These are phyloP conservation scores for Nasonia longicornis DNA, from an alignment of 1,140 invertebrate species.

Conservation along the genomic window DNA sequence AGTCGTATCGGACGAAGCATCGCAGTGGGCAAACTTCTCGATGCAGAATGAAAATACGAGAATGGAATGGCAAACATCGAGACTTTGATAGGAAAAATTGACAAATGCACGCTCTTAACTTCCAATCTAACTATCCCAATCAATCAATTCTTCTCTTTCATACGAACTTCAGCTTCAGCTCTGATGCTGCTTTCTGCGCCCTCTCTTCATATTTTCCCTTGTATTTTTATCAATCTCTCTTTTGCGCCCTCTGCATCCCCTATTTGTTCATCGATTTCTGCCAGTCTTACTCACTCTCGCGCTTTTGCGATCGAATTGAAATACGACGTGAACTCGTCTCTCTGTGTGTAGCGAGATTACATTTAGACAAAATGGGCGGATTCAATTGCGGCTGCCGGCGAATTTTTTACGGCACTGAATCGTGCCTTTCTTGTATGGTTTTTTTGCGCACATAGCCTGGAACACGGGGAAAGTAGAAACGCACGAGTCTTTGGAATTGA, in stretches of 20 bases:
- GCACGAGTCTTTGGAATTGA: neutral
- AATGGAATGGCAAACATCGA: neutral
- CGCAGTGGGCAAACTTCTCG: too few species aligned
- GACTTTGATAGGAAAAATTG: neutral
- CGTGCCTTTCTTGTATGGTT: neutral
- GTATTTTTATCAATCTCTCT: constrained; percentile 5
- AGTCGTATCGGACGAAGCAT: too few species aligned
- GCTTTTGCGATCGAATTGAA: neutral
- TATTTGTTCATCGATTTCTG: neutral
- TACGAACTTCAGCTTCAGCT: neutral
- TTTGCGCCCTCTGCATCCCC: neutral
- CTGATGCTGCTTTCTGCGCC: neutral
- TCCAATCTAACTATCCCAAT: constrained; percentile 3
- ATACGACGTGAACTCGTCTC: neutral
- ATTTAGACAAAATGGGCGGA: neutral
- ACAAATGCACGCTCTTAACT: constrained; percentile 5
- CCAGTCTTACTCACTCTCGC: neutral
- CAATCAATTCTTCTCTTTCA: constrained; percentile 11
- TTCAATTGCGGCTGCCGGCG: neutral
- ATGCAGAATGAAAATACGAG: neutral
- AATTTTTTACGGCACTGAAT: neutral
- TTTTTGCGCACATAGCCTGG: neutral
- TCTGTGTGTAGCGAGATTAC: neutral
- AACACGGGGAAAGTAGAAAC: neutral
- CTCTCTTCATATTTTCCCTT: neutral